Evolutionary conservation across 2,113 vertebrate genomes (phyloP).

Genomic region (Notarius quadriscutis): DNA sequence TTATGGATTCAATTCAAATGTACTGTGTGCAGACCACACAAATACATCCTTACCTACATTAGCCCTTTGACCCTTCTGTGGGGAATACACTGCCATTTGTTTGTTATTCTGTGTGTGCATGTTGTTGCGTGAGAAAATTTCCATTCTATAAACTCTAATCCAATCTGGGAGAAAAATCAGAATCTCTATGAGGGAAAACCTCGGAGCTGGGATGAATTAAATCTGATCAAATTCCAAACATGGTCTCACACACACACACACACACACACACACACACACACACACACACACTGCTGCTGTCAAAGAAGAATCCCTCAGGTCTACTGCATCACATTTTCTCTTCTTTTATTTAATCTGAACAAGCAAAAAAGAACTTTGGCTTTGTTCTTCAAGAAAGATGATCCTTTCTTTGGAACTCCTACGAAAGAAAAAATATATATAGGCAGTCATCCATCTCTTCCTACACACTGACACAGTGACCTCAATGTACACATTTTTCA

Average conservation of each 20-base stretch:
- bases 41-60: neutral
- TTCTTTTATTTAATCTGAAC: slow-evolving; percentile 17
- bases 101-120: neutral
- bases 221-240: slow-evolving; percentile 21
- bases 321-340: neutral
- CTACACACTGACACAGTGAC: neutral
- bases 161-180: slow-evolving; percentile 5
- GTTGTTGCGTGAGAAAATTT: slow-evolving; percentile 8
- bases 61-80: neutral
- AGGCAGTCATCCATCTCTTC: neutral
- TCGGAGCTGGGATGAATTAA: neutral
- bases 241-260: neutral
- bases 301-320: neutral
- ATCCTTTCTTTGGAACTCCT: neutral
- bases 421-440: neutral
- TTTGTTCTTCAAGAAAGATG: neutral
- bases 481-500: neutral
- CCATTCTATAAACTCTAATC: neutral
- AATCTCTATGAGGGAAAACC: slow-evolving; percentile 5
- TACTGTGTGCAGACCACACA: neutral
- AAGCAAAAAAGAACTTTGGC: neutral
- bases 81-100: neutral
- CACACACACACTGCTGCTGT: neutral
- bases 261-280: neutral
- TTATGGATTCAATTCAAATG: neutral